phyloP scores from a whole-genome alignment of 1,140 invertebrate genomes.

The Sinella curviseta region DNA sequence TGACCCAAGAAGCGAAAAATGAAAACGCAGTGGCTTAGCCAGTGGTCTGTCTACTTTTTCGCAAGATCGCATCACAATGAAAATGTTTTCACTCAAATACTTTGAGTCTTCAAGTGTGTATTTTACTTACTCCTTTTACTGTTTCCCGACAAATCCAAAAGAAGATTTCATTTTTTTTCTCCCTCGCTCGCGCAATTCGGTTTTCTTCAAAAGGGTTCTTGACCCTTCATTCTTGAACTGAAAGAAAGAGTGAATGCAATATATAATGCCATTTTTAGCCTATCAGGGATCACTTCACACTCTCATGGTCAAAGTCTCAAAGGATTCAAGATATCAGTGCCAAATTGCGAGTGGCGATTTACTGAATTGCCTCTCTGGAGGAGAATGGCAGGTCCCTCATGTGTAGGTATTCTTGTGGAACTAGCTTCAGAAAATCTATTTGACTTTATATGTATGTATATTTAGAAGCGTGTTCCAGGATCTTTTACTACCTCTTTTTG shows the following conservation, averaged over 20 bases:
- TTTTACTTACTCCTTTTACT: not conserved
- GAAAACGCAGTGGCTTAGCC: not conserved
- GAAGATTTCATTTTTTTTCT: not conserved
- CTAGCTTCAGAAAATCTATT: not conserved
- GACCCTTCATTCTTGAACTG: slow-evolving; percentile 9
- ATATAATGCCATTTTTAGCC: slow-evolving; percentile 8
- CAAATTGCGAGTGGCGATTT: slow-evolving; percentile 24
- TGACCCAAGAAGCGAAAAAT: not conserved
- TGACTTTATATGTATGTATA: not conserved
- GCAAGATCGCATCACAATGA: slow-evolving; percentile 14
- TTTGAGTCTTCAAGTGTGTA: not conserved
- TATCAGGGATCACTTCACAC: slow-evolving; percentile 2
- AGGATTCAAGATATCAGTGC: not conserved
- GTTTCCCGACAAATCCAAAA: not conserved
- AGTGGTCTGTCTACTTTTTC: slow-evolving; percentile 4
- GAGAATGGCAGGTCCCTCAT: not conserved
- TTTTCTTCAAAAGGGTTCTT: slow-evolving; percentile 11
- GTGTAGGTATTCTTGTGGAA: not conserved
- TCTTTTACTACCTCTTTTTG: too few relatives aligned
- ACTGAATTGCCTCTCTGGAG: not conserved
- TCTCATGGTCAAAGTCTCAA: slow-evolving; percentile 15
- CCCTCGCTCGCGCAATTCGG: not conserved
- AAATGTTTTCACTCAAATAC: not conserved
- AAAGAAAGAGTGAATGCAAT: not conserved
- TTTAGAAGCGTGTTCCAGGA: too few relatives aligned